Evolutionary conservation across 1,140 invertebrate species (phyloP), one percentile per base, ranked within the genome.

Genomic region (Himalopsyche phryganea): DNA sequence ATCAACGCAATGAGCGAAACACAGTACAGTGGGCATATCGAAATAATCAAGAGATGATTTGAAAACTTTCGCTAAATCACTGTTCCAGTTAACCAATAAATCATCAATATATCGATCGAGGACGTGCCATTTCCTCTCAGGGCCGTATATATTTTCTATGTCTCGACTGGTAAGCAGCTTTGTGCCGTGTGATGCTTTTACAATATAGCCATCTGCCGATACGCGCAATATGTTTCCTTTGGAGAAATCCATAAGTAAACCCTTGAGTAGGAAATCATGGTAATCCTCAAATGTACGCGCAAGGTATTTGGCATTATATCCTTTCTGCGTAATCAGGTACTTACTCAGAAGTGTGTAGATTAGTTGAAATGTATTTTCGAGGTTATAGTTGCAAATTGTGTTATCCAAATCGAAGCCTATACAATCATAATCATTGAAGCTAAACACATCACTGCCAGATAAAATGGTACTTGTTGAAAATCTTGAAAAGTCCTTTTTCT

Each of bases 391-490:
- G 19, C 85, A 73, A 20, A 91, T 61, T 1, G 88, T 90, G 66
- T 90, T 85, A 65, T 91, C 90, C 55, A 92, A 73, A 73, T 92
- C 90, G 68, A 92, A 91, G 7, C 89, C 89, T 51, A 90, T 81
- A 52, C 85, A 88, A 66, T 91, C 87, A 67, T 91, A 91, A 65
- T 89, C 77, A 17, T 67, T 73, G 19, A 88, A 80, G 47, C 66
- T 74, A 33, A 85, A 78, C 14, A 68, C 60, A 54, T 72, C 60
- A 47, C 49, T 60, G 5, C 33, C 38, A 55, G 17, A 58, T 68
- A 74, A 68, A 33, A 70, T 70, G 15, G 67, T 72, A 58, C 65
- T 71, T 15, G 68, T 66, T 7, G 68, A 71, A 40, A 67, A 73
- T 1, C 71, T 53, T 0, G 70, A 66, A 35, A 38, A 50, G 46